Evolutionary conservation across 1,140 invertebrate genomes (phyloP), one percentile per base, ranked within the genome.

Genomic region (Lepeophtheirus salmonis): DNA sequence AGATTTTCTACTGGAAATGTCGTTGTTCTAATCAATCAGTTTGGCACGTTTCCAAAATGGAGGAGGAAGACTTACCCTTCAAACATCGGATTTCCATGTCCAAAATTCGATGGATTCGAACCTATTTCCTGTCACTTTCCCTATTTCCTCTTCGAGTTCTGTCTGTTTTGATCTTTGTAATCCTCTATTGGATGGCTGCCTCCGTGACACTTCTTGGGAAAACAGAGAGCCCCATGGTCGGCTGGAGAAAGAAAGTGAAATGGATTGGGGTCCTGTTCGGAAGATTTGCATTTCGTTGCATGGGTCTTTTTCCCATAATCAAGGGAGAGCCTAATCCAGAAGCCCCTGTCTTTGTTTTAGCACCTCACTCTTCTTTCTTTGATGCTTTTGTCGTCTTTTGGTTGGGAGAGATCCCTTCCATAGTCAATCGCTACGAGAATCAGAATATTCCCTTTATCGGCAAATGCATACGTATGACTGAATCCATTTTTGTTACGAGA

Each of bases 401-500:
- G 63, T 81, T 80, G 14, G 80, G 77, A 65, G 30, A 41, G 30
- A 41, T 41, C 30, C 83, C 84, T 12, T 83, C 81, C 17, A 81
- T 83, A 67, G 83, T 89, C 70, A 81, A 82, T 63, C 76, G 82
- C 65, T 77, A 80, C 64, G 84, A 88, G 69, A 84, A 82, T 69
- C 76, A 76, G 58, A 77, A 79, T 67, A 80, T 85, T 70, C 83
- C 83, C 64, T 81, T 84, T 69, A 79, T 87, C 64, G 84, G 84
- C 81, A 88, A 86, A 72, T 73, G 95, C 41, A 89, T 92, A 60
- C 86, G 88, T 69, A 91, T 86, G 68, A 89, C 88, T 0, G 90
- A 96, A 72, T 89, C 91, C 0, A 84, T 97, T 14, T 91, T 90
- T 68, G 90, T 96, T 12, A 83, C 82, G 75, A 75, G 91, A 50